Evolutionary conservation across 2,888 invertebrate species (phyloP).

Genomic region (Nephrotoma appendiculata): DNA sequence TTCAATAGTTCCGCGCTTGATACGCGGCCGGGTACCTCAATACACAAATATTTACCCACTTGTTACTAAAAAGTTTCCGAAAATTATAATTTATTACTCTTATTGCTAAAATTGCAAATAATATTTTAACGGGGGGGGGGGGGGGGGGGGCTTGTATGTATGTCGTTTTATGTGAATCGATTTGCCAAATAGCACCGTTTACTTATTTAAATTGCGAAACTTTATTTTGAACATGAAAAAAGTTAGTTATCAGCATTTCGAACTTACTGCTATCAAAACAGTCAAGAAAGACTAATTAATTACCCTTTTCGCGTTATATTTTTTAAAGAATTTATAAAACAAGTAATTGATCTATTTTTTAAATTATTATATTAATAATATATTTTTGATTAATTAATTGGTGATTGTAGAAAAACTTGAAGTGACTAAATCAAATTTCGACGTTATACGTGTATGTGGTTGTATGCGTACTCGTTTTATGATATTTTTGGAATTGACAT

Average conservation of each 20-base stretch:
- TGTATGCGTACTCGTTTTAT: neutral
- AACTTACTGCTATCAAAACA: neutral
- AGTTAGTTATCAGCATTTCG: neutral
- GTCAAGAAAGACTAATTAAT: neutral
- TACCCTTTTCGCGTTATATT: neutral
- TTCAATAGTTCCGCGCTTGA: neutral
- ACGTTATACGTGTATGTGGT: neutral
- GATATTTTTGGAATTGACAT: neutral
- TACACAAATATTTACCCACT: neutral
- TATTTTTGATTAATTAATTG: neutral
- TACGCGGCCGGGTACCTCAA: neutral
- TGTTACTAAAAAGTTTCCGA: neutral
- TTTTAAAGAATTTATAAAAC: neutral
- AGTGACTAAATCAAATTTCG: neutral
- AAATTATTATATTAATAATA: neutral
- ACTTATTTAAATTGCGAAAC: neutral
- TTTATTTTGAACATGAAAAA: neutral
- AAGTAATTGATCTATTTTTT: neutral
- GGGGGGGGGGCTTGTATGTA: no score
- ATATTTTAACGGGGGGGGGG: neutral
- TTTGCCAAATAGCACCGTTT: no score
- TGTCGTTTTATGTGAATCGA: neutral
- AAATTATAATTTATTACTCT: neutral
- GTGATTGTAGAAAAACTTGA: neutral
- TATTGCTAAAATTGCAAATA: neutral